Percentiles rank a stretch among this genome's conserved stretches.
phyloP scores from a whole-genome alignment of 2,797 vertebrate species.

The Enteromius paludinosus region DNA sequence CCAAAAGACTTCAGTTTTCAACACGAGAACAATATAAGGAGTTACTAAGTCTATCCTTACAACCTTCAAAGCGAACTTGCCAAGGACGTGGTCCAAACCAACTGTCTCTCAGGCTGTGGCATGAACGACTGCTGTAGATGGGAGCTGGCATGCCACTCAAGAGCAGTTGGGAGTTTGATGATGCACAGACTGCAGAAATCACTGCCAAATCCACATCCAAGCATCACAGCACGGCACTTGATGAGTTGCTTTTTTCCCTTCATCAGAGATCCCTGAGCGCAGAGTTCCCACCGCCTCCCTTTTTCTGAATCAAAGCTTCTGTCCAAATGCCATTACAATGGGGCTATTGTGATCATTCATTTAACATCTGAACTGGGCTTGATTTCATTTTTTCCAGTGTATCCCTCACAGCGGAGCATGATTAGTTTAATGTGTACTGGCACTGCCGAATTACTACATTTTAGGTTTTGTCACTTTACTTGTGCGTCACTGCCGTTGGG shows the following conservation, averaged over 20 bases:
- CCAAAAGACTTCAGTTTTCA: slow-evolving; percentile 40
- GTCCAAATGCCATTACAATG: slow-evolving; percentile 68
- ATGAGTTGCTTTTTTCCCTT: slow-evolving; percentile 66
- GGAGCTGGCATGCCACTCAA: slow-evolving; percentile 73
- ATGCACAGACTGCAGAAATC: slow-evolving; percentile 58
- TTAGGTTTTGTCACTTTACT: slow-evolving; percentile 67
- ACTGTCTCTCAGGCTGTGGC: slow-evolving; percentile 66
- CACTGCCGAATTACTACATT: slow-evolving; percentile 57
- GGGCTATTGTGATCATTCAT: slow-evolving; percentile 68
- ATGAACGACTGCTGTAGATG: slow-evolving; percentile 67
- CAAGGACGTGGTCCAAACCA: slow-evolving; percentile 59
- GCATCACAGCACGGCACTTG: slow-evolving; percentile 76
- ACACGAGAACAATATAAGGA: slow-evolving; percentile 35
- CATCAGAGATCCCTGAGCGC: slow-evolving; percentile 57
- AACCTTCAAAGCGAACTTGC: slow-evolving; percentile 41
- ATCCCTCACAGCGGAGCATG: slow-evolving; percentile 62
- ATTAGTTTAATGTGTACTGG: slow-evolving; percentile 67
- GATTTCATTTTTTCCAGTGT: slow-evolving; percentile 51
- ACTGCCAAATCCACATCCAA: slow-evolving; percentile 79
- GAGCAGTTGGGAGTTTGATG: slow-evolving; percentile 77
- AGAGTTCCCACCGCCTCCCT: slow-evolving; percentile 64
- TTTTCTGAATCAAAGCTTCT: slow-evolving; percentile 59
- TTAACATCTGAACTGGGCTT: slow-evolving; percentile 68
- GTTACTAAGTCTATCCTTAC: slow-evolving; percentile 49
- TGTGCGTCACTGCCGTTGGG: slow-evolving; percentile 59